Percentiles rank a stretch among this genome's conserved stretches.
Evolutionary conservation across 2,113 vertebrate species (phyloP).

Genomic region (Tiliqua scincoides): DNA sequence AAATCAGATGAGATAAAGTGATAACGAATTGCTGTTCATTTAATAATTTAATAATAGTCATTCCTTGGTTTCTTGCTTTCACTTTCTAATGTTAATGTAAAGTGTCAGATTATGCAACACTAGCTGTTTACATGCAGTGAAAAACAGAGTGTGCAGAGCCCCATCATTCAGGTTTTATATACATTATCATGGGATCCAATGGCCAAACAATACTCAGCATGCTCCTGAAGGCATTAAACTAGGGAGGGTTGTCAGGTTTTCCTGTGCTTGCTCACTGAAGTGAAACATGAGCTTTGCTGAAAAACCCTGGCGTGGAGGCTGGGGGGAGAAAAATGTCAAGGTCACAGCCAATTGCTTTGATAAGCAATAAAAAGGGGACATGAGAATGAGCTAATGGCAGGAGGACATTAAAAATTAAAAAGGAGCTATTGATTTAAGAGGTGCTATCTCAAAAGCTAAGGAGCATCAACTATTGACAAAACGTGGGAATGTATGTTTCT

Average conservation of each 20-base stretch:
- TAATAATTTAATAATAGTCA: not conserved
- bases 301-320: slow-evolving; percentile 23
- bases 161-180: slow-evolving; percentile 30
- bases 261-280: slow-evolving; percentile 48
- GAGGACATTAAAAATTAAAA: slow-evolving; percentile 78
- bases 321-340: slow-evolving; percentile 61
- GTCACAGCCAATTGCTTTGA: slow-evolving; percentile 59
- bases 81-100: not conserved
- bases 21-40: not conserved
- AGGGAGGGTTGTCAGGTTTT: slow-evolving; percentile 21
- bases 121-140: not conserved
- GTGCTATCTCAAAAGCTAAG: slow-evolving; percentile 58
- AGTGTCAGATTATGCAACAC: not conserved
- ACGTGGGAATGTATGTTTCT: slow-evolving; percentile 36
- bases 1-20: not conserved
- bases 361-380: slow-evolving; percentile 62
- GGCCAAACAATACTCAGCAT: slow-evolving; percentile 18
- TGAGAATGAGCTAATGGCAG: slow-evolving; percentile 65
- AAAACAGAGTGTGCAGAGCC: not conserved
- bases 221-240: slow-evolving; percentile 30
- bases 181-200: slow-evolving; percentile 5
- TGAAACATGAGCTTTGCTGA: slow-evolving; percentile 62
- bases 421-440: slow-evolving; percentile 72
- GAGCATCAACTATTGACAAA: slow-evolving; percentile 60
- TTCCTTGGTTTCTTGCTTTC: not conserved